These are phyloP conservation scores for Saccopteryx leptura DNA, from an alignment of 2,113 vertebrate species.

Conservation along the genomic window DNA sequence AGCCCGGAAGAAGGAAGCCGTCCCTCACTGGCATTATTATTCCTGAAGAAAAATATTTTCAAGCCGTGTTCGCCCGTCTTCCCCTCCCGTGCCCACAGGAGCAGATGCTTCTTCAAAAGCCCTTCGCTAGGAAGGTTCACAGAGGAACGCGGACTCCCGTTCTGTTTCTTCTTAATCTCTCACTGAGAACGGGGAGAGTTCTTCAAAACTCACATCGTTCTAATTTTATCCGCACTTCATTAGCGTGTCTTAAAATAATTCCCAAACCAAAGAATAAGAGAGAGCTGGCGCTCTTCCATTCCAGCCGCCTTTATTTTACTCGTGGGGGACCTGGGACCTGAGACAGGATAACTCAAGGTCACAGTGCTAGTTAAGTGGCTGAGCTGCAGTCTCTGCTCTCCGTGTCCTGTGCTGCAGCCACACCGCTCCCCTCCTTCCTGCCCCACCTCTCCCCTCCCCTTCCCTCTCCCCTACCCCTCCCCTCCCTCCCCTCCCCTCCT, in stretches of 20 bases:
- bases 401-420: too few relatives aligned
- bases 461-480: not conserved
- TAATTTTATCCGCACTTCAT: slow-evolving; percentile 80
- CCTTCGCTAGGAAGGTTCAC: slow-evolving; percentile 38
- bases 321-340: not conserved
- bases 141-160: slow-evolving; percentile 11
- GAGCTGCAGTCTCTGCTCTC: not conserved
- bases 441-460: too few relatives aligned
- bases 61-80: slow-evolving; percentile 14
- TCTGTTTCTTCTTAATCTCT: slow-evolving; percentile 58
- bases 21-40: not conserved
- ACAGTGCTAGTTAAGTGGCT: not conserved
- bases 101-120: slow-evolving; percentile 28
- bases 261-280: slow-evolving; percentile 59
- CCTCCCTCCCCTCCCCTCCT: too few relatives aligned
- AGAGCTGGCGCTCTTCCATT: slow-evolving; percentile 38
- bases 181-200: slow-evolving; percentile 65
- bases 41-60: slow-evolving; percentile 43
- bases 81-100: not conserved
- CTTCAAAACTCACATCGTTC: slow-evolving; percentile 64
- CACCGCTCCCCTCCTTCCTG: not conserved
- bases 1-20: not conserved
- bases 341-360: not conserved
- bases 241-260: slow-evolving; percentile 80
- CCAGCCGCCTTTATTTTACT: slow-evolving; percentile 17